Evolutionary conservation across 2,888 invertebrate species (phyloP), one percentile per base, ranked within the genome.

Genomic region (Ommatoiulus sabulosus): DNA sequence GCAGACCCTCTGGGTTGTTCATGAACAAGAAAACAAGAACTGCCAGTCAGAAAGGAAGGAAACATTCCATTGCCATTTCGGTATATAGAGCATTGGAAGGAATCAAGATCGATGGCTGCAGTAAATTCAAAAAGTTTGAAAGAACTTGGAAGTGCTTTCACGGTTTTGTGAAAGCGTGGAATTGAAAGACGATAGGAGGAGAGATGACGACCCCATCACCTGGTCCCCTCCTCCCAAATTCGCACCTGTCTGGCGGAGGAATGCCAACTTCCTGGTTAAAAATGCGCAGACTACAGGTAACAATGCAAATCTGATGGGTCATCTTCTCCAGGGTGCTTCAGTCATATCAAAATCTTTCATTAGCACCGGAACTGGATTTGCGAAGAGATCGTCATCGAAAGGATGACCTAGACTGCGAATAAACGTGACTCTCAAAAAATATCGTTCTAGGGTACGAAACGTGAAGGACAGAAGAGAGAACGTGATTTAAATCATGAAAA

Each of bases 301-400:
- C n/a, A 63, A 63, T n/a, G 10, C 57, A 17, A 63, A n/a, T 63
- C 57, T n/a, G n/a, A 15, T 63, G n/a, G 57, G 57, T 63, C 57
- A 63, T 63, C 15, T 63, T 63, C n/a, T 63, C n/a, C 57, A 57
- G 15, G 6, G 52, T 57, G 52, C 52, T 57, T 57, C 52, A 63
- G 57, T 63, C 57, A 63, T 63, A 63, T 63, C 57, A 63, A 63
- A 63, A 63, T 63, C 57, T 63, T 63, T 63, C 57, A n/a, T 63
- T 63, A n/a, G 57, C 57, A 63, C 57, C 15, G n/a, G 17, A 63
- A 63, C 17, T n/a, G 17, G 57, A 8, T n/a, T 63, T 63, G 57
- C 57, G 17, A 63, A 5, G 57, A 63, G 57, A 63, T n/a, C n/a
- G 57, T n/a, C 15, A 63, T 17, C 17, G 10, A 15, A 63, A 63